Conservation (phyloP, 2,888 invertebrate species). For the Willowsia nigromaculata region DNA sequence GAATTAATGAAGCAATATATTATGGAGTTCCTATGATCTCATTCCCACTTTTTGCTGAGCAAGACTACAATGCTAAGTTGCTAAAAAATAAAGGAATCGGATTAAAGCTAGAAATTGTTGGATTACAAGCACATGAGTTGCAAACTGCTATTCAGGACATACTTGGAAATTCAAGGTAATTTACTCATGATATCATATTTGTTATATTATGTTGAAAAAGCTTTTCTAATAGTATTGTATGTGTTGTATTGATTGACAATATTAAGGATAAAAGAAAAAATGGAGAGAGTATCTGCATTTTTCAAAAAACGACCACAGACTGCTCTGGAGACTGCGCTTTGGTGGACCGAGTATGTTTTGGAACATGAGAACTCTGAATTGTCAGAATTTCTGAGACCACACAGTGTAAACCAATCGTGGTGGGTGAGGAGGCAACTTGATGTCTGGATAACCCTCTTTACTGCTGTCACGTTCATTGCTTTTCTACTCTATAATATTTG, state of each 20-base stretch:
- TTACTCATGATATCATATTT: background rate
- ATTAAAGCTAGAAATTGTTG: conserved; percentile 68
- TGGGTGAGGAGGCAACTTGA: conserved; percentile 59
- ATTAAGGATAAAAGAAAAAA: conserved; percentile 53
- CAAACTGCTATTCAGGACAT: conserved; percentile 63
- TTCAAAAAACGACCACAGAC: conserved; percentile 55
- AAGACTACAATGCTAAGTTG: conserved; percentile 74
- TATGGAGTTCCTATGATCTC: conserved; percentile 66
- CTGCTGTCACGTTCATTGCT: no score
- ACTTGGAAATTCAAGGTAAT: conserved; percentile 40
- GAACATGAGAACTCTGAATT: background rate
- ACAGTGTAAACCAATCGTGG: conserved; percentile 40
- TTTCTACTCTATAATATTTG: no score
- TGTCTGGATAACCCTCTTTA: no score
- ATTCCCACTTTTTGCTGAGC: conserved; percentile 74
- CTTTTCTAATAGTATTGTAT: background rate
- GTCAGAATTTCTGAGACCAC: conserved; percentile 10
- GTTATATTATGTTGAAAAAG: background rate
- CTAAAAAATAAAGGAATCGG: conserved; percentile 51
- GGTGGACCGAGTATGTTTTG: conserved; percentile 61
- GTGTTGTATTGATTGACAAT: background rate
- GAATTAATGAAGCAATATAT: conserved; percentile 73
- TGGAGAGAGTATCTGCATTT: conserved; percentile 27
- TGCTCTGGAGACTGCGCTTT: conserved; percentile 60
- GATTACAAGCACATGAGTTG: conserved; percentile 54